Evolutionary conservation across 2,113 vertebrate species (phyloP).

Genomic region (Apus apus): DNA sequence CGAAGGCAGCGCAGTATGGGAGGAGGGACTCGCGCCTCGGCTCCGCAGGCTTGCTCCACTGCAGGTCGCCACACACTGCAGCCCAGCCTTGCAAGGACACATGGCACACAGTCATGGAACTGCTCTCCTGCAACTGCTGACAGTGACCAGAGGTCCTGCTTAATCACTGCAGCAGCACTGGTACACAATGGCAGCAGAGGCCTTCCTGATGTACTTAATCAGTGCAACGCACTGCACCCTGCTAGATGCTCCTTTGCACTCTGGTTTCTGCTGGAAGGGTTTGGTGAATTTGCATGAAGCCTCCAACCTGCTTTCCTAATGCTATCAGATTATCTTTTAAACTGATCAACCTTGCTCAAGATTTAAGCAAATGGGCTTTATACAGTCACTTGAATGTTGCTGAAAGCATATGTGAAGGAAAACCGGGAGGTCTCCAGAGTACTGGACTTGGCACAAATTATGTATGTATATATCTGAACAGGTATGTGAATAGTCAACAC

Average conservation of each 20-base stretch:
- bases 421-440: neutral
- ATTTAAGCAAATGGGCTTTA: neutral
- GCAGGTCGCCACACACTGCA: rapidly evolving
- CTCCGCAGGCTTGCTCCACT: neutral
- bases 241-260: neutral
- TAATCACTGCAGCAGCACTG: neutral
- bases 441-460: neutral
- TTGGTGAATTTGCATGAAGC: neutral
- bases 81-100: neutral
- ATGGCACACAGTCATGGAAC: neutral
- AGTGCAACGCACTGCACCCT: neutral
- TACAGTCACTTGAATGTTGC: neutral
- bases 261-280: neutral
- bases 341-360: neutral
- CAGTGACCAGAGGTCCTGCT: neutral
- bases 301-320: neutral
- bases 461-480: neutral
- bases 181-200: neutral
- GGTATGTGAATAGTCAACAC: neutral
- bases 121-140: neutral
- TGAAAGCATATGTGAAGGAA: neutral
- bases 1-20: neutral
- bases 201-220: rapidly evolving
- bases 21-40: rapidly evolving
- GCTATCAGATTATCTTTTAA: neutral